A percentile compares a stretch with the other conserved stretches of the same genome.
phyloP scores from a whole-genome alignment of 2,888 invertebrate genomes.

The Drosophila cognata region DNA sequence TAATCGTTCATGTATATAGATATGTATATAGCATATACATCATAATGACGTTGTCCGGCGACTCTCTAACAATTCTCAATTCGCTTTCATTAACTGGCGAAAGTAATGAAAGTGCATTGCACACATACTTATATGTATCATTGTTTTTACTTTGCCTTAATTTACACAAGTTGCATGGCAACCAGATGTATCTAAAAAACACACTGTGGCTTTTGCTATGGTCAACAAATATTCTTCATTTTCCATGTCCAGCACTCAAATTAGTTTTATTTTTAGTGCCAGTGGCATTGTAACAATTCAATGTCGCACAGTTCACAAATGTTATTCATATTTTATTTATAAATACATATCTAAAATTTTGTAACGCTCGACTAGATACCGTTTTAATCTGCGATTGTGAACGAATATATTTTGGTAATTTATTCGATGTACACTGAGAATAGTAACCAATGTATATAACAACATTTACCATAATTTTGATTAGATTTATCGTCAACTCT shows the following conservation, averaged over 20 bases:
- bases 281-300: conserved; percentile 71
- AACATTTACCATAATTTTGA: conserved; percentile 44
- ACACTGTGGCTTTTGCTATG: conserved; percentile 28
- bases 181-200: conserved; percentile 6
- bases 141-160: conserved; percentile 26
- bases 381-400: not conserved
- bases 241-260: conserved; percentile 38
- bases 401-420: not conserved
- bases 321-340: conserved; percentile 68
- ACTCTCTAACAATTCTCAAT: conserved; percentile 57
- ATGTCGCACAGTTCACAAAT: conserved; percentile 59
- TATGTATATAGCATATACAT: not conserved
- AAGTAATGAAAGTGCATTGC: conserved; percentile 44
- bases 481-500: conserved; percentile 49
- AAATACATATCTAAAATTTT: conserved; percentile 31
- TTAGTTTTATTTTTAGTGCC: conserved; percentile 62
- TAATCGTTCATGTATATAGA: not conserved
- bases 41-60: conserved; percentile 22
- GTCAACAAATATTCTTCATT: conserved; percentile 30
- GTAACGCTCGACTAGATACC: conserved; percentile 21
- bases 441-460: not conserved
- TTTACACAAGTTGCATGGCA: conserved; percentile 18
- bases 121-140: conserved; percentile 14
- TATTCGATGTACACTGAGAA: not conserved
- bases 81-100: conserved; percentile 69